Evolutionary conservation across 1,140 invertebrate species (phyloP), one percentile per base, ranked within the genome.

Genomic region (Procambarus clarkii): DNA sequence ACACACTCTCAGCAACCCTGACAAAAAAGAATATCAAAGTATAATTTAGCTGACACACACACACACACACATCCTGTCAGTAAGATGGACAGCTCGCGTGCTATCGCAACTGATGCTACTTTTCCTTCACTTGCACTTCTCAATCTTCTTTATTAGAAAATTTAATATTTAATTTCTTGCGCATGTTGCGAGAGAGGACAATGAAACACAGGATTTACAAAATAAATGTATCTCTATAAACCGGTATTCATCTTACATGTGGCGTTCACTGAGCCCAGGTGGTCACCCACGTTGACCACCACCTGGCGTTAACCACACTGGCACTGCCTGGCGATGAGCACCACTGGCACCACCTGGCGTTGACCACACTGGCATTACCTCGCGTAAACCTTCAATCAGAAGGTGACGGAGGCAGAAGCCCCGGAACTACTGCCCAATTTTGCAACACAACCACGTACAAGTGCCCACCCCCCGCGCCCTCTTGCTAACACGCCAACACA

Each of bases 221-320:
- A 74, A 24, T 74, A 74, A 74, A 74, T 74, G 4, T 74, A 74
- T 74, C 64, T 69, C 15, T 74, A 74, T 15, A 74, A 74, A 74
- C 69, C 69, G 69, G 69, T 74, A 74, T 74, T 34, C 24, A 74
- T 24, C 69, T 34, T 74, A 74, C 69, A 74, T 54, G 50, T 54
- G 50, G 50, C 11, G 50, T 8, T 1, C 5, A 5, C 50, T 54
- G 50, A 11, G 5, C 5, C 50, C 50, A 54, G 50, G 50, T 8
- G 50, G 50, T 8, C 50, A 54, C 50, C 50, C 5, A 34, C 34
- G 34, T 5, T 54, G 50, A 54, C 5, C 50, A 54, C 5, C 5
- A 8, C 5, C 50, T 54, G 50, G 5, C 11, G 50, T 13, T 54
- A 3, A 34, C 21, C 64, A 69, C 69, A 8, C 7, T 74, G 69